A percentile compares a stretch with the other conserved stretches of the same genome.
phyloP scores from a whole-genome alignment of 1,140 invertebrate genomes.

The Trichomalopsis sarcophagae region DNA sequence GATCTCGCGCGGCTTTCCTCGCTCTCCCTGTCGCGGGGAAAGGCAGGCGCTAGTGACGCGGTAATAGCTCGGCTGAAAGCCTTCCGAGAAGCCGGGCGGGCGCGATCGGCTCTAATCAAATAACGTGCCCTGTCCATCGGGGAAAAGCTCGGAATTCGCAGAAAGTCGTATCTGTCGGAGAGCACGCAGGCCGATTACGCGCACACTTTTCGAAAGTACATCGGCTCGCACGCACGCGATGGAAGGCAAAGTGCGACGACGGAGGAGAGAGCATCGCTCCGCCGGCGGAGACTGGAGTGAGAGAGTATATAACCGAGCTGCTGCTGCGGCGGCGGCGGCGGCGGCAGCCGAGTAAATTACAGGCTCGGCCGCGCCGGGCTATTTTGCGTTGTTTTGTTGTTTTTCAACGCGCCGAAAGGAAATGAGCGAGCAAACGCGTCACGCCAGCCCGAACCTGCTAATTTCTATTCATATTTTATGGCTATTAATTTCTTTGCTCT shows the following conservation, averaged over 20 bases:
- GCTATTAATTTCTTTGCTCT: constrained; percentile 76
- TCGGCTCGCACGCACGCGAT: neutral
- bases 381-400: constrained; percentile 76
- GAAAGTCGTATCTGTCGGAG: neutral
- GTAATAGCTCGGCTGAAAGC: neutral
- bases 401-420: constrained; percentile 77
- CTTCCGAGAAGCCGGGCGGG: constrained; percentile 14
- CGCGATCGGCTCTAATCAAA: no score
- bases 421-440: constrained; percentile 76
- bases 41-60: neutral
- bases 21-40: neutral
- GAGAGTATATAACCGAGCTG: constrained; percentile 51
- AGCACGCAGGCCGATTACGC: neutral
- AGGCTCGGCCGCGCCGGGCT: constrained; percentile 65
- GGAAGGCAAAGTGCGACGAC: constrained; percentile 19
- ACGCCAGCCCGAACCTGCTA: constrained; percentile 76
- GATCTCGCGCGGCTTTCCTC: neutral
- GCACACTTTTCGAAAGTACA: constrained; percentile 3
- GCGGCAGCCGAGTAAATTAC: constrained; percentile 75
- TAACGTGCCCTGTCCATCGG: no score
- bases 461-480: constrained; percentile 77
- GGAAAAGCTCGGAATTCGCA: neutral
- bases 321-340: constrained; percentile 65
- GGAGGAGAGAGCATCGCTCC: constrained; percentile 2
- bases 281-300: no score